These are phyloP conservation scores for Otolemur crassicaudatus DNA, from an alignment of 2,797 vertebrate genomes.

Conservation along the genomic window DNA sequence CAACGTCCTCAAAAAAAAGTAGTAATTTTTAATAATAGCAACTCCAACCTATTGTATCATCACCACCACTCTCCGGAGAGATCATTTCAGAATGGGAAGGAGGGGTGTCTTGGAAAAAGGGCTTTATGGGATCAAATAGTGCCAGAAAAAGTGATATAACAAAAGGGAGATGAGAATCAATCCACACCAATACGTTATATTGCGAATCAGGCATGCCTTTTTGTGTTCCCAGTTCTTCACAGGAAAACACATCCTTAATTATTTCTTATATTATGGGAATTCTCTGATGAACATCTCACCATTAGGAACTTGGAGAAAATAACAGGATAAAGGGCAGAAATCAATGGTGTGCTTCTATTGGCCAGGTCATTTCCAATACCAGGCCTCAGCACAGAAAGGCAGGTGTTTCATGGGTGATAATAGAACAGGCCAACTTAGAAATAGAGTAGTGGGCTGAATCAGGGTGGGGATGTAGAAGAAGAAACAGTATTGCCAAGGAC, in stretches of 20 bases:
- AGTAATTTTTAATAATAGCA: constrained; percentile 86
- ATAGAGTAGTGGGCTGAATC: too few species aligned
- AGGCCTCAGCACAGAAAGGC: accelerated
- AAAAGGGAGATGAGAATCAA: neutral
- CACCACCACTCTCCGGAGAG: constrained; percentile 75
- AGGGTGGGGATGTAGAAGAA: neutral
- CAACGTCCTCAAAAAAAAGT: constrained; percentile 73
- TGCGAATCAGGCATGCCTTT: neutral
- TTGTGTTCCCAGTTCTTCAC: neutral
- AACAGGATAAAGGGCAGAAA: neutral
- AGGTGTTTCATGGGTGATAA: neutral
- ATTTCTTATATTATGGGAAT: neutral
- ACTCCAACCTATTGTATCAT: constrained; percentile 80
- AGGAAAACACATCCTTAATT: neutral
- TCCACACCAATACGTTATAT: accelerated
- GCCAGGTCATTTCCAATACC: neutral
- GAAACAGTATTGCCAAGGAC: accelerated
- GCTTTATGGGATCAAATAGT: constrained; percentile 78
- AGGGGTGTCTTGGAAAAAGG: constrained; percentile 69
- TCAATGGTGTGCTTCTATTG: accelerated
- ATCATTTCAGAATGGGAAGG: constrained; percentile 76
- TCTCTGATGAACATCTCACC: neutral
- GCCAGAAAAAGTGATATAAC: neutral
- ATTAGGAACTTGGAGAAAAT: neutral
- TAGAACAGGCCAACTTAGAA: neutral